A percentile compares a stretch with the other conserved stretches of the same genome.
phyloP scores from a whole-genome alignment of 2,888 invertebrate genomes.

The Odiellus spinosus region DNA sequence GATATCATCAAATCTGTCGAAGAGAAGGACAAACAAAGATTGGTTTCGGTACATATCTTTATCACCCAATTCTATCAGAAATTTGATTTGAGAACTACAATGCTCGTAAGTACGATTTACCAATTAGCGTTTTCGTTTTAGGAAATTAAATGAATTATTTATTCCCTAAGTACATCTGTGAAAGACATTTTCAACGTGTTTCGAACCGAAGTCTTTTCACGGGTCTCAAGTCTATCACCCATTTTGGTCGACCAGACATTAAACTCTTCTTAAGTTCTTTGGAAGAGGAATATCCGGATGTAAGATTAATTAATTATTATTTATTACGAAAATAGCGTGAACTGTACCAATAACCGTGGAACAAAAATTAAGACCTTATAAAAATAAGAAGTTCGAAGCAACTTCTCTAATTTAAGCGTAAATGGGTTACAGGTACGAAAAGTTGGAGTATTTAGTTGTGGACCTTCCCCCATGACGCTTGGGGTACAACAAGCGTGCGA shows the following conservation, averaged over 20 bases:
- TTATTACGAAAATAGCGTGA: too few relatives aligned
- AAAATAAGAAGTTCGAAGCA: too few relatives aligned
- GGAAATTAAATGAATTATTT: too few relatives aligned
- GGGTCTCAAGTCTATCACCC: slow-evolving; percentile 42
- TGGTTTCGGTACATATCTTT: slow-evolving; percentile 43
- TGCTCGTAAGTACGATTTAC: slow-evolving; percentile 36
- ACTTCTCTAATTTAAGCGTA: too few relatives aligned
- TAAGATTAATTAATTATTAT: too few relatives aligned
- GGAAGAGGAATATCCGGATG: slow-evolving; percentile 30
- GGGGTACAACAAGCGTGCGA: slow-evolving; percentile 40
- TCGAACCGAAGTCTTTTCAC: slow-evolving; percentile 43
- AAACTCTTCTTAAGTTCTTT: slow-evolving; percentile 37
- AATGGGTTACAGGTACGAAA: slow-evolving; percentile 36
- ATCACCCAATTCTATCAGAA: slow-evolving; percentile 47
- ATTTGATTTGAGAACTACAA: slow-evolving; percentile 45
- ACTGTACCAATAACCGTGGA: too few relatives aligned
- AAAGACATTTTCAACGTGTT: slow-evolving; percentile 44
- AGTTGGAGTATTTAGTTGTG: slow-evolving; percentile 47
- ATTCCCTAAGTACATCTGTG: slow-evolving; percentile 43
- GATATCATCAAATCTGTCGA: slow-evolving; percentile 44
- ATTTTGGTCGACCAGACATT: slow-evolving; percentile 45
- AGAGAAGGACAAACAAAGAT: slow-evolving; percentile 33
- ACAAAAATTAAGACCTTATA: too few relatives aligned
- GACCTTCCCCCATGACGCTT: slow-evolving; percentile 41
- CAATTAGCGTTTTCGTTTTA: too few relatives aligned